These are phyloP conservation scores for Nansenia antarctica DNA, from an alignment of 2,113 vertebrate genomes.

Conservation along the genomic window DNA sequence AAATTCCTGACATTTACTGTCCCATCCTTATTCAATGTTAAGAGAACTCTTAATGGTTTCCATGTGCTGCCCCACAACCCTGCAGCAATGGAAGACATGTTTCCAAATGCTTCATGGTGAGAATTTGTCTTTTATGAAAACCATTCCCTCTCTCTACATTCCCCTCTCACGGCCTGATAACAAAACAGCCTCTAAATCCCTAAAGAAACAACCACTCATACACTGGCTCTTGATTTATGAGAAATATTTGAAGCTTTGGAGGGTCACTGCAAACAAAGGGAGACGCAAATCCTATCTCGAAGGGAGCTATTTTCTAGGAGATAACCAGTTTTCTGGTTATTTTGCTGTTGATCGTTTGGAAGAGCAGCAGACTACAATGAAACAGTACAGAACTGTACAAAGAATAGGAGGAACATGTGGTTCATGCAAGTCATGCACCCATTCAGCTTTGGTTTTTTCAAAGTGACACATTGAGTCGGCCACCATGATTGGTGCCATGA, in stretches of 20 bases:
- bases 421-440: too few relatives aligned
- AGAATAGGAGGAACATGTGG: too few relatives aligned
- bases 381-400: too few relatives aligned
- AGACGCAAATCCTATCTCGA: too few relatives aligned
- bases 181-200: conserved; percentile 23
- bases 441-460: background rate
- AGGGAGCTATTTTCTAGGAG: too few relatives aligned
- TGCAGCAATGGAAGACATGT: conserved; percentile 60
- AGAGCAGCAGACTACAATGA: too few relatives aligned
- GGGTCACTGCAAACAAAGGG: too few relatives aligned
- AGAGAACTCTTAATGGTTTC: conserved; percentile 67
- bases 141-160: conserved; percentile 40
- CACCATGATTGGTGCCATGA: conserved; percentile 62
- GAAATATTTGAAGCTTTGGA: background rate
- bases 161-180: conserved; percentile 33
- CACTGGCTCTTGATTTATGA: background rate
- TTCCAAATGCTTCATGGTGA: conserved; percentile 62
- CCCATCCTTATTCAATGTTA: conserved; percentile 59
- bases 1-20: conserved; percentile 71
- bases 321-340: too few relatives aligned
- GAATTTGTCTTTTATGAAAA: conserved; percentile 57
- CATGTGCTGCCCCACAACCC: conserved; percentile 61
- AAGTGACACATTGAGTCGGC: conserved; percentile 72
- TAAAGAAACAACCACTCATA: background rate
- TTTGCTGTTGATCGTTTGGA: too few relatives aligned